Conservation (phyloP, 2,888 invertebrate species). For the Drosophila prolongata region DNA sequence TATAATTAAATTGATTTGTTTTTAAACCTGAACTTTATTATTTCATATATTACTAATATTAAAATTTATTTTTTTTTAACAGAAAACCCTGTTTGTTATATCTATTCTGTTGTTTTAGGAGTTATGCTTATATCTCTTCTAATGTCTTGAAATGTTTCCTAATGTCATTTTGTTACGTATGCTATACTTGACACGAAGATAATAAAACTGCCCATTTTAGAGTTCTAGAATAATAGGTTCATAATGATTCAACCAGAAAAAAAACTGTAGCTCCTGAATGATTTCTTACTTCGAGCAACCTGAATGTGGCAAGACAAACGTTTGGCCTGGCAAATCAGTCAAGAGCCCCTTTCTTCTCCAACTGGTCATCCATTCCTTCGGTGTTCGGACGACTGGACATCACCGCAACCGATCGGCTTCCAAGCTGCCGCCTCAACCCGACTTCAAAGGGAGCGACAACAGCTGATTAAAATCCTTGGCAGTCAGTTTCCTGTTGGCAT, state of each 20-base stretch:
- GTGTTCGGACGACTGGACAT: constrained; percentile 1
- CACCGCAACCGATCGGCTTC: constrained; percentile 52
- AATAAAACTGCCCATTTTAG: not conserved
- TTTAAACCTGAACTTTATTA: no score
- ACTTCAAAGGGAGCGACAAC: constrained; percentile 29
- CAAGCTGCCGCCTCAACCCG: constrained; percentile 19
- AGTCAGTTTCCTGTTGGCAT: constrained; percentile 31
- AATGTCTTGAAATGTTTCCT: no score
- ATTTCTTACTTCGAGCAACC: not conserved
- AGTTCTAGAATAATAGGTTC: not conserved
- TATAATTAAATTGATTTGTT: no score
- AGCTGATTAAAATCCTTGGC: constrained; percentile 71
- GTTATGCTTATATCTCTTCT: no score
- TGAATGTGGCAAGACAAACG: not conserved
- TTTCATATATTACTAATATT: no score
- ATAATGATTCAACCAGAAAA: not conserved
- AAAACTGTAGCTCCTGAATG: not conserved
- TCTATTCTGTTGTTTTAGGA: no score
- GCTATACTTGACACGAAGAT: no score
- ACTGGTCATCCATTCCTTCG: not conserved
- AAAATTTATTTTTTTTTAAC: no score
- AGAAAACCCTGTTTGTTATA: no score
- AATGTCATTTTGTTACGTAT: no score
- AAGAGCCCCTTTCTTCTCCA: not conserved
- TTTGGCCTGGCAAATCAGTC: not conserved